Percentiles rank a stretch among this genome's conserved stretches.
These are phyloP conservation scores for Synodontis membranacea DNA, from an alignment of 2,113 vertebrate species.

Conservation along the genomic window DNA sequence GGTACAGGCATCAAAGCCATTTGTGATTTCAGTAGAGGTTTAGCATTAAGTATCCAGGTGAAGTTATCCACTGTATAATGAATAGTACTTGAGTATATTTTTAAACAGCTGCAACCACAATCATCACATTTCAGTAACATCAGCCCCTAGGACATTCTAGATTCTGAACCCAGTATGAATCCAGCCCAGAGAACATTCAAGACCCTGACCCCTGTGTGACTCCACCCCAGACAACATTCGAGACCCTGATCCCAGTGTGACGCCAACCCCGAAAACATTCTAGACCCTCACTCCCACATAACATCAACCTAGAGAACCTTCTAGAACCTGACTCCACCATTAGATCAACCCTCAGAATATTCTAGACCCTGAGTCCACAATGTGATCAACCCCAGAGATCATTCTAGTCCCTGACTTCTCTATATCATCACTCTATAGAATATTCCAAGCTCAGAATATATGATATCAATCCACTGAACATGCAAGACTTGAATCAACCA, in stretches of 20 bases:
- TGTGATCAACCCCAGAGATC: not conserved
- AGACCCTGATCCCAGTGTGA: not conserved
- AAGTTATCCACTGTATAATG: not conserved
- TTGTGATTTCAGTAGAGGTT: not conserved
- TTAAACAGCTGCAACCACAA: not conserved
- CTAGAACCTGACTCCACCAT: not conserved
- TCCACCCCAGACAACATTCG: not conserved
- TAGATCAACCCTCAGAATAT: not conserved
- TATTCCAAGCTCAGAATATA: not conserved
- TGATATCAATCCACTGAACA: not conserved
- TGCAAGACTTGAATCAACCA: not conserved
- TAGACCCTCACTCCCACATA: not conserved
- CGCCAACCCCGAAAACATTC: not conserved
- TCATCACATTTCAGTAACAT: too few relatives aligned
- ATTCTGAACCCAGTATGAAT: not conserved
- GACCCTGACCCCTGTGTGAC: not conserved
- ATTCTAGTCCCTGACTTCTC: too few relatives aligned
- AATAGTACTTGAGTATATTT: not conserved
- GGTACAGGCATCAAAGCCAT: not conserved
- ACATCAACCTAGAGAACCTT: not conserved
- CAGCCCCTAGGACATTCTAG: not conserved
- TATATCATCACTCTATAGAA: not conserved
- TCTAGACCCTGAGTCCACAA: not conserved
- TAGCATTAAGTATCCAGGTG: not conserved
- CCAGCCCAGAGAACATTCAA: not conserved